Percentiles rank a stretch among this genome's conserved stretches.
Conservation (phyloP, 2,888 invertebrate species). For the Conistra vaccinii region DNA sequence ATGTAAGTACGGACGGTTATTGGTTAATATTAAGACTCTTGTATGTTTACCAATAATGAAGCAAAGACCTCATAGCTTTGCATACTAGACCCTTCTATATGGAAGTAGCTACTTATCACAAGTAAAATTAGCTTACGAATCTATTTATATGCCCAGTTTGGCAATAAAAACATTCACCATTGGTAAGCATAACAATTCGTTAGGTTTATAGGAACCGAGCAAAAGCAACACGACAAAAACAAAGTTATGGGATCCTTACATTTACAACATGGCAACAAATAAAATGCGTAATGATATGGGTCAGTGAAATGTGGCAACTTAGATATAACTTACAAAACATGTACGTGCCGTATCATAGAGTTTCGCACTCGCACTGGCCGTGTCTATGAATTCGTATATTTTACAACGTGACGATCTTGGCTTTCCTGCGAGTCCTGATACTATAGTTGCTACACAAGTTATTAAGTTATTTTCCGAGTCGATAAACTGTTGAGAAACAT, state of each 20-base stretch:
- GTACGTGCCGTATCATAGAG: slow-evolving; percentile 57
- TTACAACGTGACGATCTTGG: slow-evolving; percentile 50
- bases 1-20: too few relatives aligned
- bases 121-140: too few relatives aligned
- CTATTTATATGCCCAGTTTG: too few relatives aligned
- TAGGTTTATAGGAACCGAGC: too few relatives aligned
- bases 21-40: too few relatives aligned
- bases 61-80: too few relatives aligned
- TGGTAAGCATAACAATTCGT: too few relatives aligned
- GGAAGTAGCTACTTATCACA: too few relatives aligned
- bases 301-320: slow-evolving; percentile 48
- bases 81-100: too few relatives aligned
- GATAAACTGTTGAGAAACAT: slow-evolving; percentile 7
- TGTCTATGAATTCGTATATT: slow-evolving; percentile 57
- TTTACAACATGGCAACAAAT: slow-evolving; percentile 13
- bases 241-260: neutral
- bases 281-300: slow-evolving; percentile 39
- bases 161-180: too few relatives aligned
- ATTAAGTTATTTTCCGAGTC: slow-evolving; percentile 21
- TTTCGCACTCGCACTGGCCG: slow-evolving; percentile 24
- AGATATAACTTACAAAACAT: slow-evolving; percentile 38
- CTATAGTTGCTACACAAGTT: slow-evolving; percentile 38
- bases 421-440: slow-evolving; percentile 36
- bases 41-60: too few relatives aligned
- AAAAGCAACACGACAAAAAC: too few relatives aligned